Evolutionary conservation across 2,888 invertebrate genomes (phyloP).

Genomic region (Lithophane ornitopus): DNA sequence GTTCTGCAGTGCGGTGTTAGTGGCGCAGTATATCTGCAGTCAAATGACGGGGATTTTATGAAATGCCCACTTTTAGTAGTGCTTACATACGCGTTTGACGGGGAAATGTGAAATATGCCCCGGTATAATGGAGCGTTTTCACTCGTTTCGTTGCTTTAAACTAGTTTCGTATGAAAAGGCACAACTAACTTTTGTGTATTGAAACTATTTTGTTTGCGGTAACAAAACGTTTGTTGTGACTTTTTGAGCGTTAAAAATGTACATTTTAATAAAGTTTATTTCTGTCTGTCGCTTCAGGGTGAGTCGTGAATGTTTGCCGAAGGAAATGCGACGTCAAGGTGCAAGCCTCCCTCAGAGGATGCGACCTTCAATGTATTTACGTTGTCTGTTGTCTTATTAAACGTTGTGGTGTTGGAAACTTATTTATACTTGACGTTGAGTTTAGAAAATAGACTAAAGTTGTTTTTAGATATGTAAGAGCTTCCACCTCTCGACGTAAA

Average conservation of each 20-base stretch:
- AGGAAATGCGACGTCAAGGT: slow-evolving; percentile 27
- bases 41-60: slow-evolving; percentile 46
- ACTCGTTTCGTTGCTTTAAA: slow-evolving; percentile 34
- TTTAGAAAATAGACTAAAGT: not conserved
- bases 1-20: slow-evolving; percentile 60
- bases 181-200: slow-evolving; percentile 40
- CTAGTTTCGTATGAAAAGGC: slow-evolving; percentile 43
- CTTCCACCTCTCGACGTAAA: not conserved
- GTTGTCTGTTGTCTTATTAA: slow-evolving; percentile 15
- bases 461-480: slow-evolving; percentile 1
- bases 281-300: slow-evolving; percentile 1
- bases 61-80: slow-evolving; percentile 48
- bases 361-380: slow-evolving; percentile 16
- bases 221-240: slow-evolving; percentile 25
- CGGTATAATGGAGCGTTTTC: slow-evolving; percentile 33
- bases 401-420: not conserved
- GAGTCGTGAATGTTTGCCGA: slow-evolving; percentile 6
- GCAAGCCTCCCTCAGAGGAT: slow-evolving; percentile 19
- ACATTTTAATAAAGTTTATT: slow-evolving; percentile 6
- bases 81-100: slow-evolving; percentile 45
- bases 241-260: slow-evolving; percentile 16
- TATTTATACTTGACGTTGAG: not conserved
- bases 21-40: slow-evolving; percentile 63
- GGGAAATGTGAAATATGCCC: slow-evolving; percentile 47
- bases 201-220: slow-evolving; percentile 34